Conservation (phyloP, 2,888 invertebrate genomes). For the Lymantria monacha region DNA sequence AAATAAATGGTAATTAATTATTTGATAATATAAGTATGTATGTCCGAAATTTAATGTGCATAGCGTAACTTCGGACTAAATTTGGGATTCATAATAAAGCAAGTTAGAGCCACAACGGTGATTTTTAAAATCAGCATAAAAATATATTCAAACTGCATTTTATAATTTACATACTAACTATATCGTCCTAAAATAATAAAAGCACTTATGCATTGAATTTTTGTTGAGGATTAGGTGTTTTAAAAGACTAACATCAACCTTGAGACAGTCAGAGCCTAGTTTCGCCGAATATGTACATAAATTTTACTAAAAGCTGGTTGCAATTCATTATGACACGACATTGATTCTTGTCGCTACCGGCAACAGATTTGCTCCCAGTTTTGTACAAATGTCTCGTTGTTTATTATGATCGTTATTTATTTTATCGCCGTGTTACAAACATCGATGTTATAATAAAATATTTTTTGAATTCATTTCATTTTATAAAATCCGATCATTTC, state of each 20-base stretch:
- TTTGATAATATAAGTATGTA: too few species aligned
- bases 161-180: too few species aligned
- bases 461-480: slow-evolving; percentile 18
- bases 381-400: slow-evolving; percentile 31
- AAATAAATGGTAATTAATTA: too few species aligned
- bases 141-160: too few species aligned
- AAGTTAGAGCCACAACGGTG: too few species aligned
- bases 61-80: too few species aligned
- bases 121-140: too few species aligned
- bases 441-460: slow-evolving; percentile 21
- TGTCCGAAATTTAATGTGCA: too few species aligned
- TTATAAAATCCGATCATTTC: too few species aligned
- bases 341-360: slow-evolving; percentile 39
- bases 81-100: too few species aligned
- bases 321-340: slow-evolving; percentile 39
- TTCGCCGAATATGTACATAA: slow-evolving; percentile 55
- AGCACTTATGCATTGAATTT: neutral
- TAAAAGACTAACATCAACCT: slow-evolving; percentile 46
- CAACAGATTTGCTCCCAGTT: slow-evolving; percentile 30
- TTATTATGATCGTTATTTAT: slow-evolving; percentile 24
- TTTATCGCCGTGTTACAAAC: slow-evolving; percentile 20
- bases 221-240: slow-evolving; percentile 20
- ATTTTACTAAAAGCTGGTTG: slow-evolving; percentile 56
- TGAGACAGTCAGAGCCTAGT: slow-evolving; percentile 49
- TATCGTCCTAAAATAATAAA: slow-evolving; percentile 1